phyloP scores from a whole-genome alignment of 2,113 vertebrate genomes.

The Opisthocomus hoazin region DNA sequence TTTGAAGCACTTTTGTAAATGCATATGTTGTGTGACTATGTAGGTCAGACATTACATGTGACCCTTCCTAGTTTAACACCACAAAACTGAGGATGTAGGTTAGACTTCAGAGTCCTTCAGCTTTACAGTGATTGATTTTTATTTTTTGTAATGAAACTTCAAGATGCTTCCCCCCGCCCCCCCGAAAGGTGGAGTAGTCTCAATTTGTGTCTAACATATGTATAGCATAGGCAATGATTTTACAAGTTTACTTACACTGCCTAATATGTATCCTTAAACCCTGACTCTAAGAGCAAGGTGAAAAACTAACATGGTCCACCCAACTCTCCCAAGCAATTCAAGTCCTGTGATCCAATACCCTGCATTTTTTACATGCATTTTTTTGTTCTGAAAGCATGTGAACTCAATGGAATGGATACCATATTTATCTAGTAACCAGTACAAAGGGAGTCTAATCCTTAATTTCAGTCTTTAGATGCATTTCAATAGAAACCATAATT shows the following conservation, averaged over 20 bases:
- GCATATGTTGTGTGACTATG: neutral
- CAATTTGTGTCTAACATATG: neutral
- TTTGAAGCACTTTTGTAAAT: neutral
- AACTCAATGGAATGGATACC: neutral
- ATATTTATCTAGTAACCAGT: neutral
- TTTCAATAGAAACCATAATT: neutral
- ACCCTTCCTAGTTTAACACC: neutral
- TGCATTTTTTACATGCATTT: neutral
- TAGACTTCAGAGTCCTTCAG: neutral
- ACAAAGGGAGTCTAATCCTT: neutral
- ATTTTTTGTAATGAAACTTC: neutral
- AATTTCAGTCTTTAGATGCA: neutral
- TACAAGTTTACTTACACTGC: neutral
- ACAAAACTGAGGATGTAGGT: neutral
- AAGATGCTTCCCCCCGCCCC: accelerated
- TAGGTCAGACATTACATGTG: neutral
- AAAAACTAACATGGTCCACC: neutral
- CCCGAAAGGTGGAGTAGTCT: neutral
- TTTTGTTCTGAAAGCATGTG: neutral
- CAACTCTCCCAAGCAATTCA: neutral
- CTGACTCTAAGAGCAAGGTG: neutral
- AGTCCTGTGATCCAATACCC: neutral
- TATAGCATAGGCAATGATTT: neutral
- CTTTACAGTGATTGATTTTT: neutral
- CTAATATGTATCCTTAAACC: neutral